Evolutionary conservation across 2,888 invertebrate species (phyloP).

Genomic region (Scaptomyza tumidula): DNA sequence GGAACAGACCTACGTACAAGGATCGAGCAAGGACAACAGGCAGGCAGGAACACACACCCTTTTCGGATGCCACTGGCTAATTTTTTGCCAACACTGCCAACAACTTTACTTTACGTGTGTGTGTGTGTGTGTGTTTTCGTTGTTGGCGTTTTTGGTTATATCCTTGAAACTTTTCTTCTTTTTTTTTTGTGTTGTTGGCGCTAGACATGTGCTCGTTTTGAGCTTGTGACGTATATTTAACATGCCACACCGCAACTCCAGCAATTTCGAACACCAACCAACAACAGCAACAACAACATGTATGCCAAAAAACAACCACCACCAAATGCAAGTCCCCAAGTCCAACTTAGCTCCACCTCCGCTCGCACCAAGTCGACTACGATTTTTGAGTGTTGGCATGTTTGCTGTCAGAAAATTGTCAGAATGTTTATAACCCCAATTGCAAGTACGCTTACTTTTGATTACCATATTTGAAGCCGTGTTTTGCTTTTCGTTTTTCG

Average conservation of each 20-base stretch:
- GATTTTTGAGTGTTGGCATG: slow-evolving; percentile 79
- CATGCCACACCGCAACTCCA: slow-evolving; percentile 79
- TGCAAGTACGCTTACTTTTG: slow-evolving; percentile 40
- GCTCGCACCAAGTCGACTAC: slow-evolving; percentile 51
- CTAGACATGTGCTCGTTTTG: slow-evolving; percentile 76
- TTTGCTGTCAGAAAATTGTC: slow-evolving; percentile 81
- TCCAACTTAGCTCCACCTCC: not conserved
- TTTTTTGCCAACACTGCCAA: slow-evolving; percentile 60
- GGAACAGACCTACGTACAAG: slow-evolving; percentile 17
- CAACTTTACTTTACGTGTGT: slow-evolving; percentile 73
- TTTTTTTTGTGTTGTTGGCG: slow-evolving; percentile 50
- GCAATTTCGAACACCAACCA: slow-evolving; percentile 1
- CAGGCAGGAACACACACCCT: slow-evolving; percentile 48
- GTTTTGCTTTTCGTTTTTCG: not conserved
- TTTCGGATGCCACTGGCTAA: slow-evolving; percentile 56
- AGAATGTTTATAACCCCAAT: slow-evolving; percentile 72
- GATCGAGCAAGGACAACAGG: slow-evolving; percentile 35
- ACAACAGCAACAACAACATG: slow-evolving; percentile 8
- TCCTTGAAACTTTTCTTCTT: slow-evolving; percentile 71
- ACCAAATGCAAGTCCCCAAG: not conserved
- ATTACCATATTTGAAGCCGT: slow-evolving; percentile 10
- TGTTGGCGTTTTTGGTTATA: slow-evolving; percentile 61
- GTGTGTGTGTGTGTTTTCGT: slow-evolving; percentile 10
- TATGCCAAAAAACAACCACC: slow-evolving; percentile 8
- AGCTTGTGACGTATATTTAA: slow-evolving; percentile 74